Conservation (phyloP, 1,140 invertebrate genomes). For the Drosophila sp. region DNA sequence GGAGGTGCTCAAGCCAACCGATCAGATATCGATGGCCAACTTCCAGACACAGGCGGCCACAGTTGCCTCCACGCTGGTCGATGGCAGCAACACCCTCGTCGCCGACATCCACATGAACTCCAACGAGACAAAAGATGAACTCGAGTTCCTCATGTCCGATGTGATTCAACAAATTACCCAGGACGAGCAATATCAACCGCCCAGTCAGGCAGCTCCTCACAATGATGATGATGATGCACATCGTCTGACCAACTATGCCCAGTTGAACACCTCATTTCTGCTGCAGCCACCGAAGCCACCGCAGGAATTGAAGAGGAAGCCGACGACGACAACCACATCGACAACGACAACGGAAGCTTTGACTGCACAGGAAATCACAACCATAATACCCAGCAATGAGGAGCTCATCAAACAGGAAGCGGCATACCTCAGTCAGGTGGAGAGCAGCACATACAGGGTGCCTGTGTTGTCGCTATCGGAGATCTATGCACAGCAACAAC, state of each 20-base stretch:
- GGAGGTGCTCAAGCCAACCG: constrained; percentile 72
- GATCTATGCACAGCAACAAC: constrained; percentile 78
- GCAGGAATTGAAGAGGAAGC: constrained; percentile 14
- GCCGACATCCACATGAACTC: constrained; percentile 65
- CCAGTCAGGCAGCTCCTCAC: background rate
- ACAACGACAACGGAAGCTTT: constrained; percentile 11
- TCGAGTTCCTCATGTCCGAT: constrained; percentile 78
- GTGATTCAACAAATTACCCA: constrained; percentile 77
- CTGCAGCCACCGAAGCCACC: constrained; percentile 40
- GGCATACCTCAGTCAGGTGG: constrained; percentile 31
- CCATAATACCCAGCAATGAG: constrained; percentile 45
- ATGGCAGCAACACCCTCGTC: constrained; percentile 62
- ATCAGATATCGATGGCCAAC: constrained; percentile 80
- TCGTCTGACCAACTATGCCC: constrained; percentile 71
- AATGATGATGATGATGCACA: constrained; percentile 38
- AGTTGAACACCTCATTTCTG: constrained; percentile 73
- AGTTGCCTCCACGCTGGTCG: constrained; percentile 81
- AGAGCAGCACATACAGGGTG: constrained; percentile 56
- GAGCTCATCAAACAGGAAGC: constrained; percentile 54
- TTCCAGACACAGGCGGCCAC: constrained; percentile 84
- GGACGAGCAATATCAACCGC: constrained; percentile 15
- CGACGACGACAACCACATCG: background rate
- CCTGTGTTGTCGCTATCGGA: constrained; percentile 70
- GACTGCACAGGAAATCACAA: constrained; percentile 29
- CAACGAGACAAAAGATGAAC: constrained; percentile 78